Evolutionary conservation across 2,888 invertebrate genomes (phyloP), one percentile per base, ranked within the genome.

Genomic region (Yponomeuta evonymella): DNA sequence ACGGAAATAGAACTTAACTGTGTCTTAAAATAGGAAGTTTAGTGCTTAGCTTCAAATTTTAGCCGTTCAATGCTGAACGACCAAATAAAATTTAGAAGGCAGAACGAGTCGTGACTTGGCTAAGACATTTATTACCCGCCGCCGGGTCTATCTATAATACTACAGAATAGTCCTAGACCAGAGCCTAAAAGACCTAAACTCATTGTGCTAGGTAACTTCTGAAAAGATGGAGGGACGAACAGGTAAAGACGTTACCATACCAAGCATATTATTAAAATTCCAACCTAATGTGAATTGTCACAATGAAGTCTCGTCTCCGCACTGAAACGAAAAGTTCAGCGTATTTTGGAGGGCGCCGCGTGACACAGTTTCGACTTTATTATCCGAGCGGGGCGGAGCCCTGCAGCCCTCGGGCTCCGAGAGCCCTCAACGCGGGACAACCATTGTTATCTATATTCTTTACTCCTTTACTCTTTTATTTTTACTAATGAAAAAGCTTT

Each of bases 311-410:
- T 43, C 43, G 43, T 43, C 43, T 43, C 43, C 43, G 43, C 43
- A 43, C 43, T 33, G 65, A 33, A 29, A 30, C 30, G 30, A 65
- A 30, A 33, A 30, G 33, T 65, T 12, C 65, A 33, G 5, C 33
- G 65, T 10, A 65, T 33, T 65, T 51, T 51, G 51, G 51, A 51
- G 51, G 15, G 51, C 65, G 30, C 65, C 67, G 67, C 15, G 67
- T 67, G 67, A 67, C 67, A 67, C 67, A 67, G 67, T 67, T 67
- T 43, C 67, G 36, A 8, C 67, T 33, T 67, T 67, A 67, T 67
- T 67, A 67, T 67, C 36, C 43, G 33, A 12, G 36, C n/a, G 43
- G 51, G 51, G 51, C 15, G 51, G 15, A 51, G 51, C 11, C 51
- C 51, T 51, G 15, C 12, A 51, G 51, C 51, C 51, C 15, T 15